Conservation (phyloP, 2,888 invertebrate species). For the Mylabris sibirica region DNA sequence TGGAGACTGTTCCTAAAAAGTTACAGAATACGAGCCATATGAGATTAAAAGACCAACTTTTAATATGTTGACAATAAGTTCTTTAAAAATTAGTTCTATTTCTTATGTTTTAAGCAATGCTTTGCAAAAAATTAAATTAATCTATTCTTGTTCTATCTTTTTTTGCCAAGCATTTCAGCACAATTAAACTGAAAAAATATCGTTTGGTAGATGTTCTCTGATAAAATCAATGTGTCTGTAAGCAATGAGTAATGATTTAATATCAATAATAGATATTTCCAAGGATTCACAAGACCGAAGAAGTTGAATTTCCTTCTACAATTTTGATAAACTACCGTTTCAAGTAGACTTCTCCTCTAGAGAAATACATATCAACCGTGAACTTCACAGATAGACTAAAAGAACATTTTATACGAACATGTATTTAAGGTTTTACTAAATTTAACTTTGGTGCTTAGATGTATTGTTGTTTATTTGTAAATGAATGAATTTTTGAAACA, state of each 20-base stretch:
- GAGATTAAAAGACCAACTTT: too few relatives aligned
- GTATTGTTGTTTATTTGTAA: background rate
- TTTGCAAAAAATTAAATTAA: too few relatives aligned
- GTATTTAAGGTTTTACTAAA: background rate
- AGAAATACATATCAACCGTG: background rate
- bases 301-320: background rate
- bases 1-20: too few relatives aligned
- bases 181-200: background rate
- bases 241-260: conserved; percentile 6
- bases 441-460: background rate
- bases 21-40: too few relatives aligned
- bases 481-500: background rate
- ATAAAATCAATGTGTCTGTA: background rate
- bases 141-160: too few relatives aligned
- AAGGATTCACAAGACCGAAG: background rate
- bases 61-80: too few relatives aligned
- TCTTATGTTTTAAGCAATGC: too few relatives aligned
- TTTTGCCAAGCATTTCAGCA: background rate
- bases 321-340: conserved; percentile 11
- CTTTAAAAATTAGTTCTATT: too few relatives aligned
- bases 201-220: background rate
- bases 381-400: background rate
- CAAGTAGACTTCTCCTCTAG: background rate
- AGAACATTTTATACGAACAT: background rate
- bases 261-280: conserved; percentile 1